Conservation (phyloP, 2,797 vertebrate species). For the Catharus ustulatus region DNA sequence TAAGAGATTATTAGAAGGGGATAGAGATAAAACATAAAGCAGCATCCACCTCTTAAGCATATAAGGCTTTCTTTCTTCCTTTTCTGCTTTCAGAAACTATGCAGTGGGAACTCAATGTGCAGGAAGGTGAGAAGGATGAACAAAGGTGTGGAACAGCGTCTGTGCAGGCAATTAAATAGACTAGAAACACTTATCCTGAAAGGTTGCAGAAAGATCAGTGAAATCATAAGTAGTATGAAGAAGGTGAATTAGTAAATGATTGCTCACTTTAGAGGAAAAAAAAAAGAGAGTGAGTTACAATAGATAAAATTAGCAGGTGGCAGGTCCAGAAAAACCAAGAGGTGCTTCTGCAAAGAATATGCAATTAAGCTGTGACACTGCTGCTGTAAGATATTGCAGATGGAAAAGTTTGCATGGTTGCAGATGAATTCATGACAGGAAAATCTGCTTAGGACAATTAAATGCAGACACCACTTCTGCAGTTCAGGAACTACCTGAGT, state of each 20-base stretch:
- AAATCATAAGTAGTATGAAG: not conserved
- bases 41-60: not conserved
- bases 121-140: not conserved
- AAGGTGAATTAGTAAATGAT: slow-evolving; percentile 17
- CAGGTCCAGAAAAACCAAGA: slow-evolving; percentile 10
- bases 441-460: slow-evolving; percentile 53
- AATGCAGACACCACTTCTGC: slow-evolving; percentile 20
- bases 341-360: not conserved
- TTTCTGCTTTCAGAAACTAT: not conserved
- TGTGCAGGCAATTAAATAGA: not conserved
- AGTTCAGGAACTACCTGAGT: slow-evolving; percentile 52
- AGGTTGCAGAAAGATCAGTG: not conserved
- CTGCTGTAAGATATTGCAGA: not conserved
- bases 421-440: slow-evolving; percentile 15
- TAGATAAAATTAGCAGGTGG: slow-evolving; percentile 6
- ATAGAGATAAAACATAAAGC: not conserved
- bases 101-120: not conserved
- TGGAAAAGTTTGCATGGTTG: slow-evolving; percentile 6
- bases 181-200: not conserved
- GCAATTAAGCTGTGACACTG: not conserved
- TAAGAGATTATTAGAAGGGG: not conserved
- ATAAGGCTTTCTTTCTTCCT: not conserved
- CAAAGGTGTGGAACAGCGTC: not conserved
- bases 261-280: not conserved
- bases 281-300: not conserved